These are phyloP conservation scores for Drosophila hydei DNA, from an alignment of 1,140 invertebrate genomes.

Conservation along the genomic window DNA sequence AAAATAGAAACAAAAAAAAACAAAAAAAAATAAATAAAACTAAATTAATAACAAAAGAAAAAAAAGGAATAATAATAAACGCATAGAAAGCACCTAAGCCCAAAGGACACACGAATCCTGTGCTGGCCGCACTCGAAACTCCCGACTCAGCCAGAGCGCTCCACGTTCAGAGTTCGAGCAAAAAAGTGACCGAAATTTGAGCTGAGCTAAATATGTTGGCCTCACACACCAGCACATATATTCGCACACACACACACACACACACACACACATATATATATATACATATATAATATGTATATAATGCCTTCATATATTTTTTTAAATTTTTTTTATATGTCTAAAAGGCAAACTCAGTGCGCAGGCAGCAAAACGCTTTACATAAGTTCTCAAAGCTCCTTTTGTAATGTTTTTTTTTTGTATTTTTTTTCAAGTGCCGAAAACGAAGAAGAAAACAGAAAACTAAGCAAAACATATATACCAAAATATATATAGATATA, in stretches of 20 bases:
- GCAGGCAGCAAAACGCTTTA: constrained; percentile 62
- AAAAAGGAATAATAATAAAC: not conserved
- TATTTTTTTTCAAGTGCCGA: constrained; percentile 41
- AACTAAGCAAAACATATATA: constrained; percentile 17
- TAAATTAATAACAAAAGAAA: not conserved
- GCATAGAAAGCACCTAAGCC: too few species aligned
- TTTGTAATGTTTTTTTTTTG: constrained; percentile 38
- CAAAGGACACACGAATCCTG: not conserved
- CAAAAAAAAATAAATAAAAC: not conserved
- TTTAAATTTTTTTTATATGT: constrained; percentile 2
- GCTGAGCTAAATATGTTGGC: constrained; percentile 26
- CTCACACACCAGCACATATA: not conserved
- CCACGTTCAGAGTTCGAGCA: not conserved
- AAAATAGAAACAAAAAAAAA: not conserved
- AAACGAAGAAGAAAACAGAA: constrained; percentile 10
- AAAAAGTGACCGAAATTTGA: constrained; percentile 30
- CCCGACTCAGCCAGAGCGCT: not conserved
- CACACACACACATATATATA: constrained; percentile 7
- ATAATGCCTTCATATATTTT: constrained; percentile 8
- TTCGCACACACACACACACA: too few species aligned
- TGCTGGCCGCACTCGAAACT: not conserved
- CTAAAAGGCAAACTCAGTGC: constrained; percentile 26
- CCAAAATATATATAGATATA: constrained; percentile 14
- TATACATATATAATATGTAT: constrained; percentile 15
- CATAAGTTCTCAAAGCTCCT: constrained; percentile 63